phyloP scores from a whole-genome alignment of 2,113 vertebrate species.

The human (Homo sapiens) region GRCh38 chr2:87903001-87903500 shows the following conservation, averaged over 20 bases:
- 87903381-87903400: neutral
- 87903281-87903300: neutral
- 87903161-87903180: neutral
- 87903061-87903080: neutral
- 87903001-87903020: neutral
- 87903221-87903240: neutral
- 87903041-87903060: neutral
- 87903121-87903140: neutral
- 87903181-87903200: neutral
- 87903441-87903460: neutral
- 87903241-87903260: neutral
- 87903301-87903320: neutral
- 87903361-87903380: neutral
- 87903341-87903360: neutral
- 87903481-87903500: neutral
- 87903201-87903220: neutral
- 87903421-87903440: neutral
- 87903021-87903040: neutral
- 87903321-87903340: neutral
- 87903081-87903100: neutral
- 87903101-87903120: neutral
- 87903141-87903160: neutral
- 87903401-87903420: neutral
- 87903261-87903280: neutral
- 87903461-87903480: neutral